Conservation (phyloP, 1,140 invertebrate genomes). For the Tetranychus urticae region DNA sequence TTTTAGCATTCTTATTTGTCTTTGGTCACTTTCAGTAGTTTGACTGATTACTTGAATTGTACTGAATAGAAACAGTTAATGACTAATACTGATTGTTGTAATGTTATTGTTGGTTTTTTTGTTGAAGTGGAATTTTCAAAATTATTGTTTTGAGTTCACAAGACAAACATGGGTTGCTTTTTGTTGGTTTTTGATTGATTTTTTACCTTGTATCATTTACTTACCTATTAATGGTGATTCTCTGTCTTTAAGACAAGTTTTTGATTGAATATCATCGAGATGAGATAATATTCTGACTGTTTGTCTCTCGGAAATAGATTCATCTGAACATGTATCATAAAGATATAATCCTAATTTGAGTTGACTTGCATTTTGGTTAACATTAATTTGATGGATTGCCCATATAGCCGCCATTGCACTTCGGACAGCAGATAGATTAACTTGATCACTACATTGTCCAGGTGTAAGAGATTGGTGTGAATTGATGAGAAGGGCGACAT, state of each 20-base stretch:
- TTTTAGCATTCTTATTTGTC: no score
- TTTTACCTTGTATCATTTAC: background rate
- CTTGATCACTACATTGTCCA: background rate
- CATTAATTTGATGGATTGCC: background rate
- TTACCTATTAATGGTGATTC: background rate
- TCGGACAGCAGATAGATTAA: background rate
- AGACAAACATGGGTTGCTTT: no score
- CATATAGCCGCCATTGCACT: constrained; percentile 1
- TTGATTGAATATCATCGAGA: constrained; percentile 8
- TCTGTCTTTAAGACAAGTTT: background rate
- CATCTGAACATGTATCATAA: constrained; percentile 10
- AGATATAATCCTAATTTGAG: constrained; percentile 8
- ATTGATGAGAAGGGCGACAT: background rate
- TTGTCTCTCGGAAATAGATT: constrained; percentile 9
- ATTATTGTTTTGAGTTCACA: no score
- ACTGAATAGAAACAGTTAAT: no score
- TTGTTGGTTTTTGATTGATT: no score
- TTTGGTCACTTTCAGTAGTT: no score
- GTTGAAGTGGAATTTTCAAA: no score
- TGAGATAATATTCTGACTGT: constrained; percentile 6
- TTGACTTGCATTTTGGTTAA: background rate
- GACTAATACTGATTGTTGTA: no score
- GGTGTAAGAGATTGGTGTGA: background rate
- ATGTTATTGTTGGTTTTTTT: no score
- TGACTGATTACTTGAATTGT: no score